Conservation (phyloP, 2,797 vertebrate species). For the Bucorvus abyssinicus region DNA sequence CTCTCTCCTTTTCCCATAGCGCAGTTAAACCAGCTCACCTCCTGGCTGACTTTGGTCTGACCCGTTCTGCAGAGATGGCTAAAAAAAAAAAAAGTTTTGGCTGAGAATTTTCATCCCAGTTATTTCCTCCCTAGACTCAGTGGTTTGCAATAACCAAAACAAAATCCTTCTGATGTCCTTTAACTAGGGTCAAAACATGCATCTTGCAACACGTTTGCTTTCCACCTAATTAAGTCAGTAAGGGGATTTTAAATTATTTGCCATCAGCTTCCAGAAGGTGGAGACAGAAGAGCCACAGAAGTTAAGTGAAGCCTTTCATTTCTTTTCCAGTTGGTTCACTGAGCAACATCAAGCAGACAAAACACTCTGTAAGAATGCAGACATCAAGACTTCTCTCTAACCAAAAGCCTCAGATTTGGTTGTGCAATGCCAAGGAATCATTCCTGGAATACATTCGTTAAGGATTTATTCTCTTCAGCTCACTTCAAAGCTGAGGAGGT, state of each 20-base stretch:
- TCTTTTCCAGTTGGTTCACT: neutral
- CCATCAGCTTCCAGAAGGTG: slow-evolving; percentile 60
- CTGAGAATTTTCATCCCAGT: neutral
- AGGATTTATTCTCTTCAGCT: neutral
- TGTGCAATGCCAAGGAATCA: neutral
- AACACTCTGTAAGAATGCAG: neutral
- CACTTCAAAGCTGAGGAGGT: neutral
- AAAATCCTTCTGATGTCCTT: neutral
- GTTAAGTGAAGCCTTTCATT: neutral
- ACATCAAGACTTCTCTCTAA: neutral
- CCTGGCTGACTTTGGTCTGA: neutral
- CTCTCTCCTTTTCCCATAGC: neutral
- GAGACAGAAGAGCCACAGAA: slow-evolving; percentile 44
- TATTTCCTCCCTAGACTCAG: neutral
- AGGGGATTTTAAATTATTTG: neutral
- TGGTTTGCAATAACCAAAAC: neutral
- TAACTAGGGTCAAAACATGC: neutral
- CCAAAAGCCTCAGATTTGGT: neutral
- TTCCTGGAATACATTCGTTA: neutral
- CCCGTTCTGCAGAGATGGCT: neutral
- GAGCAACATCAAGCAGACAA: neutral
- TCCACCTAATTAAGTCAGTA: slow-evolving; percentile 2
- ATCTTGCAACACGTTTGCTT: neutral
- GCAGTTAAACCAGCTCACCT: neutral
- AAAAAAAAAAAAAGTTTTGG: neutral